A percentile compares a stretch with the other conserved stretches of the same genome.
Evolutionary conservation across 2,888 invertebrate genomes (phyloP).

Genomic region (Tanytarsus gracilentus): DNA sequence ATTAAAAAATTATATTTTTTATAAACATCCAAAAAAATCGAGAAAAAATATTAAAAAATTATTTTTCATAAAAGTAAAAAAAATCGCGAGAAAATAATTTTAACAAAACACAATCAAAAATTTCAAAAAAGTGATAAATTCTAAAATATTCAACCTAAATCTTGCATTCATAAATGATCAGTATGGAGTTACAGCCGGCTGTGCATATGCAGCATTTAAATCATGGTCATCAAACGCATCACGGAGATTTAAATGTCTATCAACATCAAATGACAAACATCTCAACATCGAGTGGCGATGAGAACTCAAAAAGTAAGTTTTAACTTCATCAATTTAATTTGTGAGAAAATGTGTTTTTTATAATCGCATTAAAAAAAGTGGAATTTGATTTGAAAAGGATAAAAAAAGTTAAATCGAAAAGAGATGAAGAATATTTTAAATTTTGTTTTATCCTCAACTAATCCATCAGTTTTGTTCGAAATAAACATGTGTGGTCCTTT

Average conservation of each 20-base stretch:
- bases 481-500: no score
- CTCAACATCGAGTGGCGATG: conserved; percentile 11
- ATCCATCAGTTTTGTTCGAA: no score
- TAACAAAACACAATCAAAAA: not conserved
- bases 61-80: no score
- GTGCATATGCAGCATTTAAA: conserved; percentile 38
- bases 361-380: not conserved
- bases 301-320: conserved; percentile 24
- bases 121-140: not conserved
- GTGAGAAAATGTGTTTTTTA: no score
- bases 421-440: no score
- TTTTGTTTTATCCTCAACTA: no score
- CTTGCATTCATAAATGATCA: conserved; percentile 35
- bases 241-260: conserved; percentile 29
- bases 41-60: no score
- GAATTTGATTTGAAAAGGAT: no score
- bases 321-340: conserved; percentile 13
- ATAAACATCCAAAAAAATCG: no score
- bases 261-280: conserved; percentile 29
- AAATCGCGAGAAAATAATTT: no score
- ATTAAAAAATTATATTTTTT: no score
- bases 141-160: not conserved
- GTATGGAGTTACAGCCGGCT: conserved; percentile 41
- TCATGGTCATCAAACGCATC: conserved; percentile 32
- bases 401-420: no score